Evolutionary conservation across 2,797 vertebrate species (phyloP), one percentile per base, ranked within the genome.

Genomic region (Siniperca scherzeri): DNA sequence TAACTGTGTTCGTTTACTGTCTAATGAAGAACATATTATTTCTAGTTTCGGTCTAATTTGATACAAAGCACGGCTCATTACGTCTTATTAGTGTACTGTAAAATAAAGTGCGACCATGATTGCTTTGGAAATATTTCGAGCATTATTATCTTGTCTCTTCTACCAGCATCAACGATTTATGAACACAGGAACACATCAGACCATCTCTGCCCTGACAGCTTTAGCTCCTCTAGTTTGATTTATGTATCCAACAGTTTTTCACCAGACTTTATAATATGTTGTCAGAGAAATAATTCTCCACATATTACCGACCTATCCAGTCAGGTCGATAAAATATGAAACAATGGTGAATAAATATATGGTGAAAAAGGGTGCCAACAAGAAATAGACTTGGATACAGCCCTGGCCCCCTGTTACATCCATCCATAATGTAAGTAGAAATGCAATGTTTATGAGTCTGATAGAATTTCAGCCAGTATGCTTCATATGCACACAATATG

Each of bases 121-220:
- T 27, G 61, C 5, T 67, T 44, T 42, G 48, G 27, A 40, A 67
- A 60, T 38, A 79, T 75, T 74, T 27, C 17, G 25, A 42, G 80
- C 42, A 44, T 61, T 55, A 30, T 57, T 42, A 69, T 69, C 50
- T 44, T 33, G 64, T 64, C 56, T 70, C 33, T 1, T 27, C 25
- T 22, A 53, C 11, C 61, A 55, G 42, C 33, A 44, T 38, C 68
- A 30, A n/a, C n/a, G 40, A 78, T 73, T 62, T 42, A 67, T 42
- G 10, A 50, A 17, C 14, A 30, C 4, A 44, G 33, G 56, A 14
- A 50, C 30, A 70, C 36, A 10, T 27, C 48, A 19, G 22, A 57
- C 17, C 56, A 25, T 70, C 12, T 57, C 40, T 59, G 36, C 22
- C 22, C 36, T 0, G n/a, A 79, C 48, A 74, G 36, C 14, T 50